Conservation (phyloP, 2,888 invertebrate genomes). For the Trissoscelio sp. region DNA sequence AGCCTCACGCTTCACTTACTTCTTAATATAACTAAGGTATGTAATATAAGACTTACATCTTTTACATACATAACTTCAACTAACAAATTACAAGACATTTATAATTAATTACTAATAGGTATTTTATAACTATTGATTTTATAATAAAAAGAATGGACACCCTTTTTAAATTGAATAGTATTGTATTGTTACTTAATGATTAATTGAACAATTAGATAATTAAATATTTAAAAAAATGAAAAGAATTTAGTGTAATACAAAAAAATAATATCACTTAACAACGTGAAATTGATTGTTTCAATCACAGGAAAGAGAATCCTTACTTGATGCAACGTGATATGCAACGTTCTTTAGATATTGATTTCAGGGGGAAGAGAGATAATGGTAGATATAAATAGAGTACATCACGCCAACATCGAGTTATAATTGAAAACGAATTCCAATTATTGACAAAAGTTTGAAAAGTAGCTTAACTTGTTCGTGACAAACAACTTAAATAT, state of each 20-base stretch:
- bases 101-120: too few species aligned
- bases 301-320: constrained; percentile 73
- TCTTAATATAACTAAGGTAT: constrained; percentile 12
- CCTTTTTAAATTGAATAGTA: too few species aligned
- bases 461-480: constrained; percentile 23
- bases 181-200: too few species aligned
- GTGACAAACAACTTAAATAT: background rate
- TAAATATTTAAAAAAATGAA: background rate
- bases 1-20: background rate
- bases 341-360: constrained; percentile 76
- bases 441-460: constrained; percentile 39
- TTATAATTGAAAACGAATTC: constrained; percentile 45
- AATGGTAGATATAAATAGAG: constrained; percentile 75
- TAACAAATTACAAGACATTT: too few species aligned
- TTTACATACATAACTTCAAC: too few species aligned
- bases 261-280: constrained; percentile 26
- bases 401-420: constrained; percentile 75
- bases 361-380: constrained; percentile 76
- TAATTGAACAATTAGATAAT: too few species aligned
- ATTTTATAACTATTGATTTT: too few species aligned
- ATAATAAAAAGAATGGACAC: too few species aligned
- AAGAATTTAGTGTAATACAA: too few species aligned
- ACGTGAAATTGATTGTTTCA: constrained; percentile 55
- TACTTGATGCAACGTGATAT: constrained; percentile 74
- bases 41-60: too few species aligned